phyloP scores from a whole-genome alignment of 2,113 vertebrate genomes.

The Scytalopus superciliaris region DNA sequence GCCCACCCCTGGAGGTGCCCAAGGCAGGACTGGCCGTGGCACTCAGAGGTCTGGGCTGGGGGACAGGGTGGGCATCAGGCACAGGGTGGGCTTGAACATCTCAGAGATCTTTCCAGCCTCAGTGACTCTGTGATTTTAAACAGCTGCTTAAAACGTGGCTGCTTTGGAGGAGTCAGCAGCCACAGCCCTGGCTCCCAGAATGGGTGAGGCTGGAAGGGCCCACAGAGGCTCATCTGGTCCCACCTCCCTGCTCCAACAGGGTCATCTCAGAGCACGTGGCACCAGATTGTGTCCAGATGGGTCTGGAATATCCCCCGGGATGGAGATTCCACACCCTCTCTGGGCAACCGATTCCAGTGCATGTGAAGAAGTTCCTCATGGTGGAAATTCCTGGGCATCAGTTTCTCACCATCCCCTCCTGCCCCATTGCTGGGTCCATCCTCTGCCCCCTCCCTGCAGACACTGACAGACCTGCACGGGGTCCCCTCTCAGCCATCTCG shows the following conservation, averaged over 20 bases:
- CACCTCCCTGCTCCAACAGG: background rate
- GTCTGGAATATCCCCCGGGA: background rate
- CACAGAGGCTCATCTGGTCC: background rate
- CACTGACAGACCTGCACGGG: background rate
- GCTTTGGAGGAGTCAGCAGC: background rate
- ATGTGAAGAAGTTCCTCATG: fast-evolving
- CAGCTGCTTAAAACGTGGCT: background rate
- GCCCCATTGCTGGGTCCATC: background rate
- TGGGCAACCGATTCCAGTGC: background rate
- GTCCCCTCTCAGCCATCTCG: background rate
- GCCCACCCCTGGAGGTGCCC: background rate
- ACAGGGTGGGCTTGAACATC: background rate
- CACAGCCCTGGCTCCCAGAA: background rate
- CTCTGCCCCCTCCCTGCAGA: background rate
- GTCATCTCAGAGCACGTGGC: background rate
- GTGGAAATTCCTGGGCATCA: background rate
- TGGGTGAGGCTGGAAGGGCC: background rate
- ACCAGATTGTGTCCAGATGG: fast-evolving
- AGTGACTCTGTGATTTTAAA: background rate
- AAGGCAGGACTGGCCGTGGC: fast-evolving
- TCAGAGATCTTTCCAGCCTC: background rate
- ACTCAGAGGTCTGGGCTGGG: background rate
- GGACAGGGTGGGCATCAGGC: background rate
- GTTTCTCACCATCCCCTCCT: background rate
- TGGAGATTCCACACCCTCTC: background rate